Evolutionary conservation across 1,140 invertebrate species (phyloP).

Genomic region (Dinothrombium tinctorium): DNA sequence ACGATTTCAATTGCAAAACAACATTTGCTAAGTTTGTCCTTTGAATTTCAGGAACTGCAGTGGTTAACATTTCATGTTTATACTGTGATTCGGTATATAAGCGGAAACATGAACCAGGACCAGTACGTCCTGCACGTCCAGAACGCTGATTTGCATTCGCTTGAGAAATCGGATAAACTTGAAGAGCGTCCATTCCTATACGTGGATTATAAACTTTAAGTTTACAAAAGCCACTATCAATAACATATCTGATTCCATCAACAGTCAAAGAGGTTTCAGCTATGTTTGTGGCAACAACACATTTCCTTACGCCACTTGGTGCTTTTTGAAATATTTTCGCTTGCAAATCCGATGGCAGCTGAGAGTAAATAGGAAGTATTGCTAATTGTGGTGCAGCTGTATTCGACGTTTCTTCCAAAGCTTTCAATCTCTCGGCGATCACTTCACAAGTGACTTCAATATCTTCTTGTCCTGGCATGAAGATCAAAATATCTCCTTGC

Average conservation of each 20-base stretch:
- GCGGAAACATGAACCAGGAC: slow-evolving; percentile 70
- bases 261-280: slow-evolving; percentile 72
- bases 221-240: slow-evolving; percentile 97
- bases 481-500: slow-evolving; percentile 72
- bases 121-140: slow-evolving; percentile 84
- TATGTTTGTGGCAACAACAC: slow-evolving; percentile 98
- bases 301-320: slow-evolving; percentile 72
- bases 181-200: slow-evolving; percentile 96
- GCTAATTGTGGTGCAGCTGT: slow-evolving; percentile 56
- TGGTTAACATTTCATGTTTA: slow-evolving; percentile 70
- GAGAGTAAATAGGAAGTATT: slow-evolving; percentile 95
- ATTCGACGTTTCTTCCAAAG: slow-evolving; percentile 4
- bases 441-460: slow-evolving; percentile 98
- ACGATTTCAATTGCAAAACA: slow-evolving; percentile 79
- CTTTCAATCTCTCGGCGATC: slow-evolving; percentile 29
- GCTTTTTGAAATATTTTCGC: slow-evolving; percentile 98
- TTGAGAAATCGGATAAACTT: slow-evolving; percentile 66
- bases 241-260: slow-evolving; percentile 92
- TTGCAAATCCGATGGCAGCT: slow-evolving; percentile 89
- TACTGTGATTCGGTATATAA: slow-evolving; percentile 91
- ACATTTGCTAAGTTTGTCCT: slow-evolving; percentile 94
- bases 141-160: slow-evolving; percentile 89
- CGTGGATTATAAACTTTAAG: slow-evolving; percentile 93
- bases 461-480: slow-evolving; percentile 99
- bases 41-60: slow-evolving; percentile 95